Evolutionary conservation across 2,797 vertebrate genomes (phyloP).

Genomic region (Crax fasciolata): DNA sequence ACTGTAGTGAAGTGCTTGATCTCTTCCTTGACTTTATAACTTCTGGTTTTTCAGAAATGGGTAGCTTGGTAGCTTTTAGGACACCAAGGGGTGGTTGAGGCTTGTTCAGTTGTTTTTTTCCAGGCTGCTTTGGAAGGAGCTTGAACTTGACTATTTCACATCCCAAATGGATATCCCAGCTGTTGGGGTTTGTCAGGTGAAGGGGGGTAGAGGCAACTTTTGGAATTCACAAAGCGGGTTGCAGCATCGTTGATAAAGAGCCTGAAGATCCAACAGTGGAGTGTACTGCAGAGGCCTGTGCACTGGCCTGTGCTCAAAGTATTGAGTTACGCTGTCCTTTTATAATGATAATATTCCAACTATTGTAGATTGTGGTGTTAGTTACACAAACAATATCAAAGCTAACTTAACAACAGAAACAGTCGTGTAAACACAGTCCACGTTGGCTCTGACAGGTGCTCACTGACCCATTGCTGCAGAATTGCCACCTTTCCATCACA

Average conservation of each 20-base stretch:
- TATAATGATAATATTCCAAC: neutral
- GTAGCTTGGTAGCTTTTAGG: neutral
- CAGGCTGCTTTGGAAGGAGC: neutral
- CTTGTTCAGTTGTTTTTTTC: neutral
- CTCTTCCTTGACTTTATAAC: neutral
- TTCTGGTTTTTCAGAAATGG: neutral
- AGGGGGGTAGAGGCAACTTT: neutral
- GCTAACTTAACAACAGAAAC: neutral
- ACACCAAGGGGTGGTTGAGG: neutral
- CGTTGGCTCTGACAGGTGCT: accelerated
- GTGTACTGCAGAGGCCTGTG: neutral
- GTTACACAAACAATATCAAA: neutral
- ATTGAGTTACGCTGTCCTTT: neutral
- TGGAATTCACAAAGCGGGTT: neutral
- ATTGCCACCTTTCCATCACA: neutral
- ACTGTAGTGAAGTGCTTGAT: neutral
- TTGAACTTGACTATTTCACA: neutral
- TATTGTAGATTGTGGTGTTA: neutral
- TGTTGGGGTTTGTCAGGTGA: neutral
- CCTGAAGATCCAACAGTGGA: neutral
- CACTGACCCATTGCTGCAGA: neutral
- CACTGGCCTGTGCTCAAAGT: neutral
- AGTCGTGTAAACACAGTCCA: neutral
- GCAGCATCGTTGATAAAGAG: neutral
- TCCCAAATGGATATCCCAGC: neutral